Conservation (phyloP, 1,140 invertebrate genomes). For the Dryas iulia region DNA sequence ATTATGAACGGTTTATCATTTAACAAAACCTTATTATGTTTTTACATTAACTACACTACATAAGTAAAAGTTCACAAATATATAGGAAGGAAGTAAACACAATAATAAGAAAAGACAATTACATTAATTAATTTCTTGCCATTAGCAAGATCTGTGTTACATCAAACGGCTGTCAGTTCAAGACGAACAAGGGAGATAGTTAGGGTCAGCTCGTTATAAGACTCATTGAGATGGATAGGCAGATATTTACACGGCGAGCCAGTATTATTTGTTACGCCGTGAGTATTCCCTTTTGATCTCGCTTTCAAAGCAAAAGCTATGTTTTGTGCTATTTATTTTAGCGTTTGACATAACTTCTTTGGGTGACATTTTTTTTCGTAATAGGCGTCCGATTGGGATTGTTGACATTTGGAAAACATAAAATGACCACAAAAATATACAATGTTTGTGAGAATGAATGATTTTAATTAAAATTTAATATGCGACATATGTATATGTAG, state of each 20-base stretch:
- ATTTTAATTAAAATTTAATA: too few relatives aligned
- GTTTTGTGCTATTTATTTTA: conserved; percentile 4
- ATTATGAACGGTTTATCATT: too few relatives aligned
- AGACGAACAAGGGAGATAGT: conserved; percentile 5
- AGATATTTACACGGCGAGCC: conserved; percentile 13
- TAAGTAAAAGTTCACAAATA: too few relatives aligned
- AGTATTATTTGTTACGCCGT: conserved; percentile 15
- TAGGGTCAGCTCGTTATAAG: conserved; percentile 8
- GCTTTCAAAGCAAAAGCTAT: background rate
- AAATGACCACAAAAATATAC: background rate
- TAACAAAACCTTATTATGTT: too few relatives aligned
- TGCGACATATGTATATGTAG: too few relatives aligned
- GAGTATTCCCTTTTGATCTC: conserved; percentile 10
- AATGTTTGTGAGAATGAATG: too few relatives aligned
- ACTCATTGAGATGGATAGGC: conserved; percentile 16
- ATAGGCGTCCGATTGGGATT: background rate
- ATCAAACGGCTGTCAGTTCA: background rate
- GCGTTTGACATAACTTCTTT: background rate
- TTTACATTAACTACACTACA: too few relatives aligned
- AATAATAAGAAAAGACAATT: background rate
- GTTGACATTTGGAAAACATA: background rate
- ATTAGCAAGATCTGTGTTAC: background rate
- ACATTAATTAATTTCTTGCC: background rate
- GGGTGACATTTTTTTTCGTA: background rate
- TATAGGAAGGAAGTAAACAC: background rate